Percentiles rank a stretch among this genome's conserved stretches.
These are phyloP conservation scores for Tragelaphus eurycerus DNA, from an alignment of 2,797 vertebrate species.

Conservation along the genomic window DNA sequence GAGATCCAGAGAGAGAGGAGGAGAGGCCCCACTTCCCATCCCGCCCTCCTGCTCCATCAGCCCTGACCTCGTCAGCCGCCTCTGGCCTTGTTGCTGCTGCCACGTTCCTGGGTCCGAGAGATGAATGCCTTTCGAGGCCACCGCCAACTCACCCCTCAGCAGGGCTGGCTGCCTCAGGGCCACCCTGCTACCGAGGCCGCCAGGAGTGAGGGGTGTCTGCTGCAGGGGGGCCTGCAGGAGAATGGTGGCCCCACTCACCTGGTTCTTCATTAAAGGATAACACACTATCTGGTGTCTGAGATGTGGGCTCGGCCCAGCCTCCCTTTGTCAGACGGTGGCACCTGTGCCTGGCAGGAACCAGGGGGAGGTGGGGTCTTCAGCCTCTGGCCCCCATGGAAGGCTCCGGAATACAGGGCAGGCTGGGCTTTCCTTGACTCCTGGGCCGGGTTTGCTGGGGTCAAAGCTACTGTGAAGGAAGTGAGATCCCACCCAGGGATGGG, in stretches of 20 bases:
- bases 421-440: not conserved
- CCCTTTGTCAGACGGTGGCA: not conserved
- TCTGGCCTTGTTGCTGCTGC: slow-evolving; percentile 63
- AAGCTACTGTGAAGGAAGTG: not conserved
- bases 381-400: not conserved
- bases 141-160: not conserved
- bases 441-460: not conserved
- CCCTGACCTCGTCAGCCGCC: slow-evolving; percentile 48
- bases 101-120: slow-evolving; percentile 27
- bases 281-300: slow-evolving; percentile 17
- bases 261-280: slow-evolving; percentile 66
- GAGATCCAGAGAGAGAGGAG: slow-evolving; percentile 24
- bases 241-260: not conserved
- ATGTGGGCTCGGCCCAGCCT: not conserved
- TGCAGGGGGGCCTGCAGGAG: not conserved
- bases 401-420: not conserved
- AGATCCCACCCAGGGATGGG: not conserved
- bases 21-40: not conserved
- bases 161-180: not conserved
- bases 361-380: not conserved
- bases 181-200: not conserved
- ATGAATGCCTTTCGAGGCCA: not conserved
- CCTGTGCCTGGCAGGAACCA: not conserved
- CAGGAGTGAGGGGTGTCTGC: not conserved
- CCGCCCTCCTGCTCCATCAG: not conserved